Base-by-base conservation (phyloP, 37 sponge, comb jelly and placozoan species). In the Chondrilla cf. caribensis region DNA sequence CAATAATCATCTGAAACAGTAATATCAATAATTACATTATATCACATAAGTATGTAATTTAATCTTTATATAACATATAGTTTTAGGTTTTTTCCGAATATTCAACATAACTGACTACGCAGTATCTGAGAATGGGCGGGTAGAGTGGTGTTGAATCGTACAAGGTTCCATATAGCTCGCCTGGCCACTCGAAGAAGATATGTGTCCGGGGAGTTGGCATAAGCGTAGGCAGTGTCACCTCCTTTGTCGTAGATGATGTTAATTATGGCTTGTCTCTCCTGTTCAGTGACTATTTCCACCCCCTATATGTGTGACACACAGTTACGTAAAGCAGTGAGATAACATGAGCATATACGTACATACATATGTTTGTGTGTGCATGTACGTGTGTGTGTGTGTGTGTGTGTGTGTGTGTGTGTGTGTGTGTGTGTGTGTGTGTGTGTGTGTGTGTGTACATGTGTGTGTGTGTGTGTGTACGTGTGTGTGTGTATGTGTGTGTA, bases 381-480 rank as follows among this genome's bases (percentile, higher is more conserved):
- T 62, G 29, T 62, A 11, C 11, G 51, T 47, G 51, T 47, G 6
- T 47, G 51, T 47, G 64, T 62, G 64, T 62, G 64, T 29, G 64
- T 62, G 29, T 26, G 24, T 29, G 24, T 22, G 29, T 29, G 68
- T 67, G 68, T 67, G 68, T 67, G 68, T 67, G 68, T 67, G 68
- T 67, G 68, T 67, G 68, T 67, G 68, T 67, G 68, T 67, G 68
- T 67, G 68, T 67, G 68, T 67, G 68, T 67, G 68, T 67, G 68
- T 67, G 68, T 67, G 68, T 67, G 68, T 28, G 68, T 67, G 68
- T 67, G 68, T 67, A 33, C 35, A 32, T 67, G 32, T 28, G 68
- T 67, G 33, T 67, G 68, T 4, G 68, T 67, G 68, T 67, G 68
- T 4, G 68, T 29, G 68, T 28, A 18, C 15, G 33, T 67, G 68